phyloP scores from a whole-genome alignment of 64 coral and sea anemone species.

The Stichodactyla mertensii region DNA sequence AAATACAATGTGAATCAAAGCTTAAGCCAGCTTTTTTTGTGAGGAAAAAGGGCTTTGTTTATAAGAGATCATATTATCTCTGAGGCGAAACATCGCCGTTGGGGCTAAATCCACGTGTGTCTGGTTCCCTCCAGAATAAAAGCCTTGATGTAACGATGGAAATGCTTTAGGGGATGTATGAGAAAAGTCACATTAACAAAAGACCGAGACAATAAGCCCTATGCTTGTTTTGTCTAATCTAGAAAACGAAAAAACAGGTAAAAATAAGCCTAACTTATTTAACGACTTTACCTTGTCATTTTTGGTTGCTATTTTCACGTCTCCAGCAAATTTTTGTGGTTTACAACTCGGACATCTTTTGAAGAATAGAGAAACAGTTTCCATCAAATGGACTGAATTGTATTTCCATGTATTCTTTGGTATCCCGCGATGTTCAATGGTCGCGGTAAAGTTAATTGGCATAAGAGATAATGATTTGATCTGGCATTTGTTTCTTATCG shows the following conservation, averaged over 20 bases:
- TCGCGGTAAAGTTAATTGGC: not conserved
- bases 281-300: not conserved
- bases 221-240: not conserved
- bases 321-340: not conserved
- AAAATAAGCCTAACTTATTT: not conserved
- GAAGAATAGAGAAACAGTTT: not conserved
- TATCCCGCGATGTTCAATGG: not conserved
- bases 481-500: not conserved
- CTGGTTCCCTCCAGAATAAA: too few relatives aligned
- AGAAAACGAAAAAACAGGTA: not conserved
- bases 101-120: too few relatives aligned
- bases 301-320: not conserved
- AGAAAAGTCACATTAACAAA: not conserved
- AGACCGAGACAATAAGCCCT: not conserved
- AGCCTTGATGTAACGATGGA: too few relatives aligned
- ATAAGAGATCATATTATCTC: too few relatives aligned
- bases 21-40: too few relatives aligned
- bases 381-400: not conserved
- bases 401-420: not conserved
- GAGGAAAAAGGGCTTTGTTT: too few relatives aligned
- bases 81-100: too few relatives aligned
- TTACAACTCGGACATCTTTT: not conserved
- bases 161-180: too few relatives aligned
- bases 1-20: too few relatives aligned
- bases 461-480: not conserved